phyloP scores from a whole-genome alignment of 2,113 vertebrate genomes.

The Crotalus helleri region DNA sequence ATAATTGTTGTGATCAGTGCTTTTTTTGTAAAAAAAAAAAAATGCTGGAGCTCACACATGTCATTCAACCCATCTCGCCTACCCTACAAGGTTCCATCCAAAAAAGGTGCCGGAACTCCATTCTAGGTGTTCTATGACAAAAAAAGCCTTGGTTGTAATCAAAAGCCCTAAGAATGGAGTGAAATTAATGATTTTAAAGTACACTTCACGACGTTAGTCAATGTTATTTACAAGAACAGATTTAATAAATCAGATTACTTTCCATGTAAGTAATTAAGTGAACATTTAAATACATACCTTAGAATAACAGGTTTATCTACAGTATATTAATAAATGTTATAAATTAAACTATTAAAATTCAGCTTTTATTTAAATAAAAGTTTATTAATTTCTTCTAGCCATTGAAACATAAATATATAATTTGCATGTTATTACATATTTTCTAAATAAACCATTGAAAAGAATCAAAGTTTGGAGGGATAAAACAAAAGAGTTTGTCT shows the following conservation, averaged over 20 bases:
- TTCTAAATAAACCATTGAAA: not conserved
- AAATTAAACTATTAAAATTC: conserved; percentile 1
- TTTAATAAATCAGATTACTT: conserved; percentile 9
- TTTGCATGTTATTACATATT: not conserved
- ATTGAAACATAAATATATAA: not conserved
- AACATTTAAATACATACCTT: not conserved
- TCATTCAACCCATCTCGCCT: no score
- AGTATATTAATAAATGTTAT: not conserved
- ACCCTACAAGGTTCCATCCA: no score
- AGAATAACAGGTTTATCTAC: conserved; percentile 7
- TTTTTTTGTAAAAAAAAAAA: no score
- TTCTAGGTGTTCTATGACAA: no score
- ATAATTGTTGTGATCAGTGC: not conserved
- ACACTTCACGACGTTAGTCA: not conserved
- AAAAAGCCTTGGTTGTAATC: no score
- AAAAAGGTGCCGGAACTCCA: no score
- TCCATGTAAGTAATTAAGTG: not conserved
- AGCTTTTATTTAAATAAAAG: not conserved
- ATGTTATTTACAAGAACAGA: conserved; percentile 14
- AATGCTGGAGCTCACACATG: no score
- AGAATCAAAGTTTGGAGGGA: not conserved
- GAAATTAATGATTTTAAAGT: conserved; percentile 33
- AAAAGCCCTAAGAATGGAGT: not conserved
- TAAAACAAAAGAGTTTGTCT: not conserved
- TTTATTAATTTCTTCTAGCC: conserved; percentile 24